Evolutionary conservation across 2,888 invertebrate species (phyloP), one percentile per base, ranked within the genome.

Genomic region (Odontocerum albicorne): DNA sequence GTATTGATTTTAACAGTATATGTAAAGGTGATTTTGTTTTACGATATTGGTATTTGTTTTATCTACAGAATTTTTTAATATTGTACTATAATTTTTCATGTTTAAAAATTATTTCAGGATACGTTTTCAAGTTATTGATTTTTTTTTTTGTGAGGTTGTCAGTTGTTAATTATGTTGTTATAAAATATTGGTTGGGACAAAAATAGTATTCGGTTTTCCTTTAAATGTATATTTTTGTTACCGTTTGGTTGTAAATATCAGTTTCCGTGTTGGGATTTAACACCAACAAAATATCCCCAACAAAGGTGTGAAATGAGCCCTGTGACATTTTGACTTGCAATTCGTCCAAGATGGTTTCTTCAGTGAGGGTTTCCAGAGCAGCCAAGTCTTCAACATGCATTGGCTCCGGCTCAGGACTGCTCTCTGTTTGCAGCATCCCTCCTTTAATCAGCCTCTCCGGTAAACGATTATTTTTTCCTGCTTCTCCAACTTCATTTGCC

Each of bases 321-420:
- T 81, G 79, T 19, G 78, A 75, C 64, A 87, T 73, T 64, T 92
- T 83, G 45, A 83, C 82, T 64, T 86, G 82, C 21, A 92, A 68
- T 64, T 88, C 85, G 32, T 82, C 77, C 15, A 92, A 67, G 40
- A 92, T 78, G 42, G 75, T 72, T 47, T 88, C 87, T 67, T 92
- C 92, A n/a, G 82, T 82, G 3, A 91, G 74, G 53, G 77, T 74
- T 59, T 90, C 88, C 40, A 93, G 70, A 2, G 88, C 88, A 0
- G 92, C 91, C 59, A 93, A 74, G 73, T 93, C 92, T 74, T 93
- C 93, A 1, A 86, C 85, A 65, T 85, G 82, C 87, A 93, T 88
- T 1, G 80, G 79, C 66, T 90, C 87, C 4, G 85, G 80, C 53
- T 81, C 79, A 16, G 73, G 70, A 65, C 82, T 70, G 58, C 80